Percentiles rank a stretch among this genome's conserved stretches.
phyloP scores from a whole-genome alignment of 2,113 vertebrate genomes.

The Orcinus orca region DNA sequence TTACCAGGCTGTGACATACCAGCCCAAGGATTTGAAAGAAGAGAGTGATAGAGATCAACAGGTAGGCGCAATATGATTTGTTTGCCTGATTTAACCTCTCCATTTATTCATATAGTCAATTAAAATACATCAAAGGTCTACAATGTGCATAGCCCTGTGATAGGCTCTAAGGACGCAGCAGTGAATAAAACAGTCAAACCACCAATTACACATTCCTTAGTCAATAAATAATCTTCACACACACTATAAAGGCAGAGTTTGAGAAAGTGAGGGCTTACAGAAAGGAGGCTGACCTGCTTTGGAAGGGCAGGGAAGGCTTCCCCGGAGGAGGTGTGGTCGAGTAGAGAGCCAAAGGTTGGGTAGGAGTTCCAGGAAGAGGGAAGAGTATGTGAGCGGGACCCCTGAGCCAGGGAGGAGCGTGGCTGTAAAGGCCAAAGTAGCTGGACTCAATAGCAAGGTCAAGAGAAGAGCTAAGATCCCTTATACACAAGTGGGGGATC shows the following conservation, averaged over 20 bases:
- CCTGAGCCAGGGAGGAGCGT: background rate
- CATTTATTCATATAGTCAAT: background rate
- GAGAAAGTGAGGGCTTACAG: fast-evolving
- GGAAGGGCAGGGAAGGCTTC: background rate
- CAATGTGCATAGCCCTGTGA: background rate
- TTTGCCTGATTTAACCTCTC: background rate
- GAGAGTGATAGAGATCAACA: background rate
- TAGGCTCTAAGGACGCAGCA: background rate
- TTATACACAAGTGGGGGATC: fast-evolving
- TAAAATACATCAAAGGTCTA: background rate
- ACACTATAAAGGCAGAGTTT: background rate
- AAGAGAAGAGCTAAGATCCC: background rate
- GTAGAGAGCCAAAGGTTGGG: background rate
- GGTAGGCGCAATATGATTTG: background rate
- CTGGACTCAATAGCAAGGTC: background rate
- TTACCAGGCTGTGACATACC: background rate
- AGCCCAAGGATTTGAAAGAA: background rate
- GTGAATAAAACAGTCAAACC: background rate
- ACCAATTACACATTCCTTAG: background rate
- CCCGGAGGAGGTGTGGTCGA: background rate
- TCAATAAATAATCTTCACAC: background rate
- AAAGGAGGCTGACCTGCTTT: background rate
- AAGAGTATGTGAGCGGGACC: background rate
- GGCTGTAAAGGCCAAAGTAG: background rate
- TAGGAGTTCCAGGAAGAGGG: background rate